These are phyloP conservation scores for Phocides pigmalion DNA, from an alignment of 1,140 invertebrate genomes.

Conservation along the genomic window DNA sequence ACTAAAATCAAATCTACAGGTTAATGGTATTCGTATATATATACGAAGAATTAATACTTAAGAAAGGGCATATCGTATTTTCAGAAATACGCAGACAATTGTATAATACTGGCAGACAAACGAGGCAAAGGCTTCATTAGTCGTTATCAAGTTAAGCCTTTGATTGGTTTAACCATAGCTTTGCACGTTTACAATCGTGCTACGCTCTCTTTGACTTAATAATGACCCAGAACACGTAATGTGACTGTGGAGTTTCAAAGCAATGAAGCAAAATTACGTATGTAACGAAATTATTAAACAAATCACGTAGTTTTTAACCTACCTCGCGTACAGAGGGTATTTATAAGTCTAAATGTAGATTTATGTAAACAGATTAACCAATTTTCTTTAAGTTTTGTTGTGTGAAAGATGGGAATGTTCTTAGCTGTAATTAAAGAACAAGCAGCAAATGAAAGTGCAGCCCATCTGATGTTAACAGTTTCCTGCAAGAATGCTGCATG, in stretches of 20 bases:
- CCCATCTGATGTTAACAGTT: too few species aligned
- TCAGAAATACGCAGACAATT: not conserved
- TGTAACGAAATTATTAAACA: not conserved
- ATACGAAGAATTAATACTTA: too few species aligned
- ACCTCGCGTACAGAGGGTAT: not conserved
- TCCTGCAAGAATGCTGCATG: too few species aligned
- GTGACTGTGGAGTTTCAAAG: not conserved
- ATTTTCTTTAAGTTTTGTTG: too few species aligned
- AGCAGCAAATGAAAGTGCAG: too few species aligned
- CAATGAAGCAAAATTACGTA: not conserved
- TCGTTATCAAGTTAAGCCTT: not conserved
- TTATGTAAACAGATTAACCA: too few species aligned
- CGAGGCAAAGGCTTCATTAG: not conserved
- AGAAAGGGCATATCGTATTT: too few species aligned
- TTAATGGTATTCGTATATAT: too few species aligned
- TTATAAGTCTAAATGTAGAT: too few species aligned
- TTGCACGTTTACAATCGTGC: not conserved
- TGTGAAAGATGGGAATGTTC: too few species aligned
- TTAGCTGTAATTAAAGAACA: too few species aligned
- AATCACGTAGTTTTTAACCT: not conserved
- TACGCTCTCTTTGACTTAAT: not conserved
- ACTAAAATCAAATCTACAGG: too few species aligned
- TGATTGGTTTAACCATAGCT: constrained; percentile 6
- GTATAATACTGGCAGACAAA: not conserved
- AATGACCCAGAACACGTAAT: not conserved